phyloP scores from a whole-genome alignment of 2,797 vertebrate species.

The Acanthurus lineatus region DNA sequence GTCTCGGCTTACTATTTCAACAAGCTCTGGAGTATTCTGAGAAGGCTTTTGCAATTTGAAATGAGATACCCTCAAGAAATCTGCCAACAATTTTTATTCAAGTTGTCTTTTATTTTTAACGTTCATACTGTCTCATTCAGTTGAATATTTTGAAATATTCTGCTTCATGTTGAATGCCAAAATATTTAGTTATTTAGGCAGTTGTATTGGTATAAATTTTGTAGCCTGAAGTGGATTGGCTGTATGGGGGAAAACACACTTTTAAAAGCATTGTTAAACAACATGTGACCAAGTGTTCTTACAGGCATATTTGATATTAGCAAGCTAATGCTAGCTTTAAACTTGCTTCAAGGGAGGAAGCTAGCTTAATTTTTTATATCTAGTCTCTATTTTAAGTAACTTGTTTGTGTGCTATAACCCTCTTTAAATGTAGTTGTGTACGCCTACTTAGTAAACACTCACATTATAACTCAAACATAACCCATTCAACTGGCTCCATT shows the following conservation, averaged over 20 bases:
- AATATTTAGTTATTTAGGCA: not conserved
- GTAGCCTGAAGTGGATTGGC: too few relatives aligned
- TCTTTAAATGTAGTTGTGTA: too few relatives aligned
- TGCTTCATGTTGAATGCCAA: conserved; percentile 1
- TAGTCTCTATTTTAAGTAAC: too few relatives aligned
- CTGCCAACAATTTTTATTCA: conserved; percentile 9
- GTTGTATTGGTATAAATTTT: too few relatives aligned
- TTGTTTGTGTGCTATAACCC: too few relatives aligned
- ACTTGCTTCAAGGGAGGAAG: too few relatives aligned
- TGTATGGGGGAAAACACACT: too few relatives aligned
- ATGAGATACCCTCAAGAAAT: conserved; percentile 23
- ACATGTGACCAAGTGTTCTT: not conserved
- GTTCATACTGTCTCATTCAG: conserved; percentile 1
- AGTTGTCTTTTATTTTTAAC: conserved; percentile 7
- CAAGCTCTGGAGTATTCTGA: conserved; percentile 14
- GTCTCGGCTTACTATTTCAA: conserved; percentile 20
- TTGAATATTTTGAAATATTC: conserved; percentile 11
- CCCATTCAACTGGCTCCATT: not conserved
- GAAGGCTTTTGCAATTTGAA: conserved; percentile 18
- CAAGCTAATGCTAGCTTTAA: not conserved
- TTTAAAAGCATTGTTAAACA: not conserved
- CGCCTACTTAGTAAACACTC: too few relatives aligned
- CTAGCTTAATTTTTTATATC: not conserved
- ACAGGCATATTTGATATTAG: not conserved
- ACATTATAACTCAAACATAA: too few relatives aligned